These are phyloP conservation scores for Poeciliopsis turneri DNA, from an alignment of 2,797 vertebrate species.

Conservation along the genomic window DNA sequence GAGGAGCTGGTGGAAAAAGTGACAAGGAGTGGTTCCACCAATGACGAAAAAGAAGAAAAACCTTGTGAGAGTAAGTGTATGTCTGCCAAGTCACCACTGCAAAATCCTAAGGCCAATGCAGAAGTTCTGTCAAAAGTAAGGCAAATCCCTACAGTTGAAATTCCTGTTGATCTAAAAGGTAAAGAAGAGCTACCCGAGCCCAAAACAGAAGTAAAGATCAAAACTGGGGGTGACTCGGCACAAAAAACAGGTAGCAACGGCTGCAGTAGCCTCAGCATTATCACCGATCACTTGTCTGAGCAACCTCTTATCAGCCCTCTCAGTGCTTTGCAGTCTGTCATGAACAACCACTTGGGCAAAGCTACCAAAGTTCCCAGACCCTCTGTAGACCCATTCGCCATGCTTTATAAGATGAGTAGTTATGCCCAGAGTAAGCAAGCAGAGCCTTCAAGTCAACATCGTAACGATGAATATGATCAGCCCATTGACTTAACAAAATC, in stretches of 20 bases:
- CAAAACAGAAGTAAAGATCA: conserved; percentile 79
- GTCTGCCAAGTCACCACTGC: conserved; percentile 83
- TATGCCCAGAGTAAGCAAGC: conserved; percentile 85
- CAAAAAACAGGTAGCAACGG: conserved; percentile 89
- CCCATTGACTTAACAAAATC: conserved; percentile 98
- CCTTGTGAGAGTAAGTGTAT: conserved; percentile 76
- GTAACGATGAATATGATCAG: conserved; percentile 91
- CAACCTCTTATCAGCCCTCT: conserved; percentile 94
- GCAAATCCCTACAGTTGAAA: conserved; percentile 71
- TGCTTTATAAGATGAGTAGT: conserved; percentile 95
- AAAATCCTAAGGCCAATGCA: conserved; percentile 80
- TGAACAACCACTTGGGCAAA: conserved; percentile 98
- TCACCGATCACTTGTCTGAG: conserved; percentile 92
- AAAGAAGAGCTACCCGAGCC: conserved; percentile 51
- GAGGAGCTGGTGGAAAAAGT: conserved; percentile 98
- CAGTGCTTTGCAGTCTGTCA: conserved; percentile 96
- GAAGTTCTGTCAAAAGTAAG: conserved; percentile 78
- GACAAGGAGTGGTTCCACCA: conserved; percentile 88
- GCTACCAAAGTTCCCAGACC: conserved; percentile 91
- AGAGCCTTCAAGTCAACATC: conserved; percentile 87
- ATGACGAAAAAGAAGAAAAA: conserved; percentile 88
- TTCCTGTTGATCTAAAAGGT: conserved; percentile 66
- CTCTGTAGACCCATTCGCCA: conserved; percentile 91
- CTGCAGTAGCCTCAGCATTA: conserved; percentile 89
- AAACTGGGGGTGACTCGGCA: conserved; percentile 86